phyloP scores from a whole-genome alignment of 2,113 vertebrate genomes.

The Ardeotis arabs region DNA sequence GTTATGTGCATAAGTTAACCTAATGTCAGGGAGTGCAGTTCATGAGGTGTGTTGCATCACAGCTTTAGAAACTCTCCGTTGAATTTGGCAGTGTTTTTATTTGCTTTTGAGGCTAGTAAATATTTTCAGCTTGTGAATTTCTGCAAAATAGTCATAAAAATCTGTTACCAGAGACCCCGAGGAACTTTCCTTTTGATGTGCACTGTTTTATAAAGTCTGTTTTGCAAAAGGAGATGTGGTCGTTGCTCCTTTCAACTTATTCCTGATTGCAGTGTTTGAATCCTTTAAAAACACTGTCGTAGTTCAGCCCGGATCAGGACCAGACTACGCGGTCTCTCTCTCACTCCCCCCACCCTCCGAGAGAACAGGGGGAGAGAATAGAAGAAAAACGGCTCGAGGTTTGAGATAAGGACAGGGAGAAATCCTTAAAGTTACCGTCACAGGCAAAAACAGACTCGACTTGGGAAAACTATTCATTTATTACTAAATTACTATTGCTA shows the following conservation, averaged over 20 bases:
- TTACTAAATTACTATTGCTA: too few relatives aligned
- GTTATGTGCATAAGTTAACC: background rate
- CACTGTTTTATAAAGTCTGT: background rate
- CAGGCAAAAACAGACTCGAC: too few relatives aligned
- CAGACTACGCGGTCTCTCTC: too few relatives aligned
- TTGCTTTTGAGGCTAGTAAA: conserved; percentile 20
- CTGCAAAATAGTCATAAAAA: background rate
- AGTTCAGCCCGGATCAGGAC: too few relatives aligned
- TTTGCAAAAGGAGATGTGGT: background rate
- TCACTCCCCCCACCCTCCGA: too few relatives aligned
- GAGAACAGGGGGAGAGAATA: too few relatives aligned
- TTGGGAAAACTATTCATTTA: too few relatives aligned
- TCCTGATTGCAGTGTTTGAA: background rate
- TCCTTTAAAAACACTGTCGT: background rate
- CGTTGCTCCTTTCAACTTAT: background rate
- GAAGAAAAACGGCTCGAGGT: too few relatives aligned
- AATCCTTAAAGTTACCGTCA: too few relatives aligned
- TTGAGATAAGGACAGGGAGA: too few relatives aligned
- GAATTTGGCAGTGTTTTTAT: conserved; percentile 22
- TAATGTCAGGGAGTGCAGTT: background rate
- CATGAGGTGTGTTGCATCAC: background rate
- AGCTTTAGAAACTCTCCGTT: background rate
- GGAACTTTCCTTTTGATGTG: background rate
- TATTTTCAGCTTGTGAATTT: background rate
- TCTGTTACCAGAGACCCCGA: background rate